These are phyloP conservation scores for Drosophila fungiperda DNA, from an alignment of 2,888 invertebrate species.

Conservation along the genomic window DNA sequence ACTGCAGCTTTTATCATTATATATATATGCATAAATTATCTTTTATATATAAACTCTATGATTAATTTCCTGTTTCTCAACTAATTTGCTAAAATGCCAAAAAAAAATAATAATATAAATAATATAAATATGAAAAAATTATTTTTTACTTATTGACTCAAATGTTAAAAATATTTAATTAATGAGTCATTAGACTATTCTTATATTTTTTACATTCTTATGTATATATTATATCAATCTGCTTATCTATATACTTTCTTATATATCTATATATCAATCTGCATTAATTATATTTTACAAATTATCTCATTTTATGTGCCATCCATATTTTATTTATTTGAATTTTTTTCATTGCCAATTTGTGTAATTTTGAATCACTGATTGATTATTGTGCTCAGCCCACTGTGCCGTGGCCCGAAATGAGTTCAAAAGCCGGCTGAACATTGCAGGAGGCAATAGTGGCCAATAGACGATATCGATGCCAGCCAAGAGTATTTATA, in stretches of 20 bases:
- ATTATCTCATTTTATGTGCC: background rate
- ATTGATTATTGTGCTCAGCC: background rate
- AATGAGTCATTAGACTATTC: too few relatives aligned
- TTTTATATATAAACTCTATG: too few relatives aligned
- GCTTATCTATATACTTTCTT: background rate
- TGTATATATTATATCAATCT: background rate
- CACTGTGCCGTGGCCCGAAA: constrained; percentile 61
- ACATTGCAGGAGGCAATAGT: constrained; percentile 12
- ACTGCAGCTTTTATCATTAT: too few relatives aligned
- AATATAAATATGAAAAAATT: too few relatives aligned
- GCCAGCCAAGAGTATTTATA: constrained; percentile 20
- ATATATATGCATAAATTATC: too few relatives aligned
- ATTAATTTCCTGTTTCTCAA: too few relatives aligned
- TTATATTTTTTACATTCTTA: background rate
- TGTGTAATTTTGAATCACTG: background rate
- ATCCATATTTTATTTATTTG: background rate
- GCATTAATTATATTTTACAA: background rate
- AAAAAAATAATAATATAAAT: too few relatives aligned
- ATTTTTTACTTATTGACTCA: too few relatives aligned
- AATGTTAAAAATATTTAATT: too few relatives aligned
- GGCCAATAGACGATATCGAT: constrained; percentile 56
- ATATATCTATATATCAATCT: background rate
- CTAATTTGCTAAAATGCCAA: too few relatives aligned
- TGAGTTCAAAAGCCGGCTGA: constrained; percentile 66
- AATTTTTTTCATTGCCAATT: background rate